phyloP scores from a whole-genome alignment of 2,113 vertebrate genomes.

The Rostratula benghalensis region DNA sequence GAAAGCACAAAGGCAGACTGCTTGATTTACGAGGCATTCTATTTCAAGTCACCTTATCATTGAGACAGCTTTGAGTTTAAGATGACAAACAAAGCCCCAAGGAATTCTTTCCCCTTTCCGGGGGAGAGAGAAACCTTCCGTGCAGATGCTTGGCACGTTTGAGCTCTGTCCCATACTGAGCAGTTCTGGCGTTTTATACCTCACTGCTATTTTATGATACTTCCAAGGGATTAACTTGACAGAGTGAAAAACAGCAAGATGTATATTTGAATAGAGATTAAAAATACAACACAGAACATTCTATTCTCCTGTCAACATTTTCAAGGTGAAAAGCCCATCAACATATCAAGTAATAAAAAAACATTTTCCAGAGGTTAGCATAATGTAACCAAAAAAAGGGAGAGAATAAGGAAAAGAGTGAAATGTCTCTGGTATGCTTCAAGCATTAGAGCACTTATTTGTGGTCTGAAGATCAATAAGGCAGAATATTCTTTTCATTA shows the following conservation, averaged over 20 bases:
- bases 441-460: neutral
- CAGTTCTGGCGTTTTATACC: neutral
- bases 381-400: neutral
- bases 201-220: neutral
- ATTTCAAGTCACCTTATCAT: neutral
- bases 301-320: conserved; percentile 56
- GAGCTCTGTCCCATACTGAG: neutral
- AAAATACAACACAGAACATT: conserved; percentile 47
- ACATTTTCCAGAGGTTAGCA: conserved; percentile 37
- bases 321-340: conserved; percentile 66
- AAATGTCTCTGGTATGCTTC: conserved; percentile 3
- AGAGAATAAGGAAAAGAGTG: neutral
- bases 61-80: neutral
- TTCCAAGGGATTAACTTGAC: conserved; percentile 55
- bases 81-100: neutral
- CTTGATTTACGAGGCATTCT: neutral
- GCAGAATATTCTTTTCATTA: conserved; percentile 44
- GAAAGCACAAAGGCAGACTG: neutral
- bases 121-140: neutral
- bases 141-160: neutral
- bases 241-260: conserved; percentile 33
- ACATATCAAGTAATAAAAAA: conserved; percentile 14
- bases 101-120: neutral
- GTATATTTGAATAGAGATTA: conserved; percentile 68
- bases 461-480: conserved; percentile 63